A percentile compares a stretch with the other conserved stretches of the same genome.
These are phyloP conservation scores for Holothuria scabra DNA, from an alignment of 53 echinoderm and acorn worm genomes.

Conservation along the genomic window DNA sequence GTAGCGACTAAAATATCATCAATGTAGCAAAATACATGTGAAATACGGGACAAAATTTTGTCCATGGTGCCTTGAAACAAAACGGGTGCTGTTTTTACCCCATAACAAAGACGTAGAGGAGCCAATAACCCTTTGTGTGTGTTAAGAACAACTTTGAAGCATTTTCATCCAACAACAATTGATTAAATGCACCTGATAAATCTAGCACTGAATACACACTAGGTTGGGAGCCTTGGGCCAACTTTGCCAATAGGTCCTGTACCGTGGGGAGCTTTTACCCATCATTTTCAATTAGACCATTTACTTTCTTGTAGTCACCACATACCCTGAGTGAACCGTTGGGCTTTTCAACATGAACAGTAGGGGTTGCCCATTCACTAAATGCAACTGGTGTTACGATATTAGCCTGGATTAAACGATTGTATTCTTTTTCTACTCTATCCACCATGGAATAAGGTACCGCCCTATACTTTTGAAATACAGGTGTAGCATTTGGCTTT, in stretches of 20 bases:
- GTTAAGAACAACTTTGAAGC: conserved; percentile 41
- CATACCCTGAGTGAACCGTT: conserved; percentile 46
- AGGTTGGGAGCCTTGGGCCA: neutral
- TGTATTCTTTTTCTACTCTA: conserved; percentile 37
- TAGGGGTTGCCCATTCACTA: conserved; percentile 59
- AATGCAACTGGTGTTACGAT: conserved; percentile 36
- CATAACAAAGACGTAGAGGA: conserved; percentile 41
- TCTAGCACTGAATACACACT: conserved; percentile 45
- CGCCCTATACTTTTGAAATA: conserved; percentile 48
- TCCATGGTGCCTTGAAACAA: conserved; percentile 46
- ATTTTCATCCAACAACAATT: conserved; percentile 20
- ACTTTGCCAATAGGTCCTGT: conserved; percentile 32
- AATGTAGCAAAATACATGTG: conserved; percentile 45
- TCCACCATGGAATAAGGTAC: conserved; percentile 46
- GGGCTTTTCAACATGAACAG: conserved; percentile 7
- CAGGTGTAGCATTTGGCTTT: conserved; percentile 42
- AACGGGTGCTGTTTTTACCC: conserved; percentile 53
- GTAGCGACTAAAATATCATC: conserved; percentile 55
- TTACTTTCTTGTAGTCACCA: conserved; percentile 55
- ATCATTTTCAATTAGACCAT: conserved; percentile 51
- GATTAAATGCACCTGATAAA: conserved; percentile 37
- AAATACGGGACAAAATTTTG: conserved; percentile 2
- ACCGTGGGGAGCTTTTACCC: conserved; percentile 38
- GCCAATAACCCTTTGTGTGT: conserved; percentile 47
- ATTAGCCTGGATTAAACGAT: conserved; percentile 30